Evolutionary conservation across 30 jellyfish, hydroid and myxozoan species (phyloP).

Genomic region (Euphysa ruthae): DNA sequence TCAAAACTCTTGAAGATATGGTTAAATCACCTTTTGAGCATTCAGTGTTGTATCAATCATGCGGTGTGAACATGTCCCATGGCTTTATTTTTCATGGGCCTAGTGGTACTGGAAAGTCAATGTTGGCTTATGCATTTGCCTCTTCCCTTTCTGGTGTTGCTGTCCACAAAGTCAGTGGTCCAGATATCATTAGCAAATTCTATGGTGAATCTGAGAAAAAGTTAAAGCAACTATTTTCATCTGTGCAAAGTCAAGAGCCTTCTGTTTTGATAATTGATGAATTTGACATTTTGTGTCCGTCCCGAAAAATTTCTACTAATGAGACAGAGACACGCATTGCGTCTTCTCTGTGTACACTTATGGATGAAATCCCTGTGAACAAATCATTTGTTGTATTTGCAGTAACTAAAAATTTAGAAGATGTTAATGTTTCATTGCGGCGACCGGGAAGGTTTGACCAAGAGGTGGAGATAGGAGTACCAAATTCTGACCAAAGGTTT

Average conservation of each 20-base stretch:
- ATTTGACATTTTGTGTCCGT: conserved; percentile 84
- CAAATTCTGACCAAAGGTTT: conserved; percentile 58
- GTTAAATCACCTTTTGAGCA: conserved; percentile 10
- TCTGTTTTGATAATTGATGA: conserved; percentile 80
- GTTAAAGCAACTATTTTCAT: conserved; percentile 51
- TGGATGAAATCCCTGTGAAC: conserved; percentile 66
- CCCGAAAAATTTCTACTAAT: conserved; percentile 56
- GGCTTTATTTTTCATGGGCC: conserved; percentile 92
- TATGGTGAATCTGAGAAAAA: conserved; percentile 89
- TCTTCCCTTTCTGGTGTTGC: conserved; percentile 38
- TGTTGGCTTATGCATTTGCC: conserved; percentile 62
- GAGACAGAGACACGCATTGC: conserved; percentile 78
- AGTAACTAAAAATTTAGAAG: conserved; percentile 65
- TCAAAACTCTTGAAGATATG: not conserved
- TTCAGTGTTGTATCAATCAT: not conserved
- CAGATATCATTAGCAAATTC: conserved; percentile 78
- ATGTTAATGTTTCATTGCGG: conserved; percentile 70
- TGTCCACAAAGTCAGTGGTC: conserved; percentile 62
- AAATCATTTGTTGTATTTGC: conserved; percentile 75
- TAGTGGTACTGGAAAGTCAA: conserved; percentile 86
- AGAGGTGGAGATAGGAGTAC: conserved; percentile 86
- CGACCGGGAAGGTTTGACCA: conserved; percentile 85
- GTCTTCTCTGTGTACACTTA: conserved; percentile 65
- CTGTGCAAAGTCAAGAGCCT: conserved; percentile 65
- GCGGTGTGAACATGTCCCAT: conserved; percentile 51